phyloP scores from a whole-genome alignment of 2,797 vertebrate species.

The Triplophysa bombifrons region DNA sequence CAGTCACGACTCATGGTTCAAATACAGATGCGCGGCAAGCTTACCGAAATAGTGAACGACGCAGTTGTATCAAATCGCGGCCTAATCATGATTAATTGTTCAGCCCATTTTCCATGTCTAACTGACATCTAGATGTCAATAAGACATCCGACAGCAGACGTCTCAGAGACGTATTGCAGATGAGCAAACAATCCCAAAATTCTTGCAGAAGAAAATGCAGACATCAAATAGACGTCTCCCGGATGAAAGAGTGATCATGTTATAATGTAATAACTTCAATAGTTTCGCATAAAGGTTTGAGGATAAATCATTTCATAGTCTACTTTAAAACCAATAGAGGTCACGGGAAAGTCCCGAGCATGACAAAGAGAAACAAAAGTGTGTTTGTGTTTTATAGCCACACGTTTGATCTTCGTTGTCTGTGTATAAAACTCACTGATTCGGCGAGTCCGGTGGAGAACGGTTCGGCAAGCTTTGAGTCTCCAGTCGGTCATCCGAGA shows the following conservation, averaged over 20 bases:
- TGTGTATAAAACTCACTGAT: slow-evolving; percentile 84
- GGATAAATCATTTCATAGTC: not conserved
- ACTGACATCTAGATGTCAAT: too few species aligned
- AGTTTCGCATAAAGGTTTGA: not conserved
- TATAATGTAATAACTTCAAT: not conserved
- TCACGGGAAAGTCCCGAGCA: not conserved
- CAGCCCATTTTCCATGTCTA: too few species aligned
- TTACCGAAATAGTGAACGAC: too few species aligned
- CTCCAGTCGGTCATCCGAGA: slow-evolving; percentile 94
- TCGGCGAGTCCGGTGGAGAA: slow-evolving; percentile 95
- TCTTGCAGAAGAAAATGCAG: too few species aligned
- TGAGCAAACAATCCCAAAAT: too few species aligned
- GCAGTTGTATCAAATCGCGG: too few species aligned
- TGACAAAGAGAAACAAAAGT: not conserved
- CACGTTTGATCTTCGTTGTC: not conserved
- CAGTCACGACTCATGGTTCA: too few species aligned
- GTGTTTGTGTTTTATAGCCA: not conserved
- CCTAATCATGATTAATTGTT: too few species aligned
- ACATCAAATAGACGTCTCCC: too few species aligned
- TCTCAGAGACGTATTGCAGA: too few species aligned
- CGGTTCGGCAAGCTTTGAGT: slow-evolving; percentile 96
- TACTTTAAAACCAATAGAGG: not conserved
- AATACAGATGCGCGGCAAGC: too few species aligned
- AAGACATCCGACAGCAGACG: too few species aligned
- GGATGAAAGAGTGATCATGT: not conserved